These are phyloP conservation scores for Apis florea DNA, from an alignment of 1,140 invertebrate species.

Conservation along the genomic window DNA sequence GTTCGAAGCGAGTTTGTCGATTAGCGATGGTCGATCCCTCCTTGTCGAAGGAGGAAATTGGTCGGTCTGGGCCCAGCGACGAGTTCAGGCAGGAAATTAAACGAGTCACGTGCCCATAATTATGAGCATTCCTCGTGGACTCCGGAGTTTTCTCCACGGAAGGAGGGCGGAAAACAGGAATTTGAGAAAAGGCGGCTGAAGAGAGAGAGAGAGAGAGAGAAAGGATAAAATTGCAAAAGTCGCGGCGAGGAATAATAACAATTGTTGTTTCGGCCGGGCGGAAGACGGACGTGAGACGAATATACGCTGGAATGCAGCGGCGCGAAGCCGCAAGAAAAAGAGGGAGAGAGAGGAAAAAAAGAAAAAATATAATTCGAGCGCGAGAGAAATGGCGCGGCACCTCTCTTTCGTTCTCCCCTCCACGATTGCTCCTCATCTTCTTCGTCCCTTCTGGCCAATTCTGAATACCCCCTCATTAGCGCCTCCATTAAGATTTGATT, in stretches of 20 bases:
- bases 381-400: conserved; percentile 35
- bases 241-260: conserved; percentile 67
- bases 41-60: conserved; percentile 67
- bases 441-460: conserved; percentile 45
- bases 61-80: conserved; percentile 59
- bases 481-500: conserved; percentile 78
- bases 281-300: conserved; percentile 72
- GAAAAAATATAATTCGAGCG: conserved; percentile 66
- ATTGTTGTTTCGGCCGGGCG: conserved; percentile 65
- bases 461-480: conserved; percentile 77
- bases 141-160: neutral
- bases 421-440: conserved; percentile 20
- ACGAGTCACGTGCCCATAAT: conserved; percentile 77
- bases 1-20: conserved; percentile 41
- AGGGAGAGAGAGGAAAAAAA: no score
- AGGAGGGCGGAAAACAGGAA: neutral
- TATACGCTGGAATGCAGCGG: conserved; percentile 65
- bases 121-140: conserved; percentile 68
- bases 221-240: conserved; percentile 66
- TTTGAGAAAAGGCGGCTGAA: no score
- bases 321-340: conserved; percentile 68
- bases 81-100: conserved; percentile 75
- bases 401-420: conserved; percentile 39
- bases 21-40: conserved; percentile 23
- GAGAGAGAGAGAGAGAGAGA: neutral